These are phyloP conservation scores for Zygogramma bicolorata DNA, from an alignment of 2,888 invertebrate species.

Conservation along the genomic window DNA sequence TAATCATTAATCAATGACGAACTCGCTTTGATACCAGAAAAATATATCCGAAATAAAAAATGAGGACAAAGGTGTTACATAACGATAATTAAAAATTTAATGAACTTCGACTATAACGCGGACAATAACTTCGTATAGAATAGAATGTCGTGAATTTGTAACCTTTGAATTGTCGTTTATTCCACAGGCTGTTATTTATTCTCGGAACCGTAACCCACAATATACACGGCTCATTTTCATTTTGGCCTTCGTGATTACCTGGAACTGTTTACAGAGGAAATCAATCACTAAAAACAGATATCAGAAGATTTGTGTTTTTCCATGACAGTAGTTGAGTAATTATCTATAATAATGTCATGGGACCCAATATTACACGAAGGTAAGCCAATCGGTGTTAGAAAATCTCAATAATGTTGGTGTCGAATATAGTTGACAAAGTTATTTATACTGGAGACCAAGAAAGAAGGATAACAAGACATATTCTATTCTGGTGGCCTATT, in stretches of 20 bases:
- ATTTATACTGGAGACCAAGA: too few relatives aligned
- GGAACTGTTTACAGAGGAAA: not conserved
- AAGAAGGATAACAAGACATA: too few relatives aligned
- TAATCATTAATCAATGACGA: too few relatives aligned
- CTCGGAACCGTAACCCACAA: not conserved
- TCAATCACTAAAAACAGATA: not conserved
- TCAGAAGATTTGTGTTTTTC: conserved; percentile 13
- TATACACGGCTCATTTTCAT: not conserved
- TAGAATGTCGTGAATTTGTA: too few relatives aligned
- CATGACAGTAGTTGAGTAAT: not conserved
- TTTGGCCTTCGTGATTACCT: not conserved
- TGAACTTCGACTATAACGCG: not conserved
- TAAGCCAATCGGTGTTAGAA: too few relatives aligned
- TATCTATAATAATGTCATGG: too few relatives aligned
- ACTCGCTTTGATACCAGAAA: too few relatives aligned
- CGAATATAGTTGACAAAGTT: too few relatives aligned
- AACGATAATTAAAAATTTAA: not conserved
- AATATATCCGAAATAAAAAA: not conserved
- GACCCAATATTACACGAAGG: too few relatives aligned
- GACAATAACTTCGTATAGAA: not conserved
- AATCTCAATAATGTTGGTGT: too few relatives aligned
- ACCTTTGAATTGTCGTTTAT: not conserved
- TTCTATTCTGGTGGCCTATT: too few relatives aligned
- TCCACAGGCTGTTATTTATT: too few relatives aligned
- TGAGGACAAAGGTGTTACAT: not conserved